A percentile compares a stretch with the other conserved stretches of the same genome.
Conservation (phyloP, 2,888 invertebrate genomes). For the Neoaliturus tenellus region DNA sequence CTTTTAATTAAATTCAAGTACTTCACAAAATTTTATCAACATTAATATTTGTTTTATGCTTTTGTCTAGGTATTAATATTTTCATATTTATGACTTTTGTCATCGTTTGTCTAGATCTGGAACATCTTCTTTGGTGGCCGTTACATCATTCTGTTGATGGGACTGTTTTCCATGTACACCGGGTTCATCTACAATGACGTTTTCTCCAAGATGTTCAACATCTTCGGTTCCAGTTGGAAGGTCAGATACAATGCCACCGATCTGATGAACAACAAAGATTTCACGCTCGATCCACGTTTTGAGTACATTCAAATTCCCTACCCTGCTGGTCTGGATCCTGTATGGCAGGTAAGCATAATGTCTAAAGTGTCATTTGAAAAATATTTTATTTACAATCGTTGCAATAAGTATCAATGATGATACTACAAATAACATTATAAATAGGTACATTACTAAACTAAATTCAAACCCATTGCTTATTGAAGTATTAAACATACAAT, state of each 20-base stretch:
- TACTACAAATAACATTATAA: too few relatives aligned
- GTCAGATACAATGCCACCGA: conserved; percentile 72
- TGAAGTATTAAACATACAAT: too few relatives aligned
- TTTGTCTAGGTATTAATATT: too few relatives aligned
- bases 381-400: too few relatives aligned
- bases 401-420: too few relatives aligned
- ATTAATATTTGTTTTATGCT: too few relatives aligned
- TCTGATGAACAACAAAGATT: conserved; percentile 66
- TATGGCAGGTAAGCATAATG: conserved; percentile 80
- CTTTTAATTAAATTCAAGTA: too few relatives aligned
- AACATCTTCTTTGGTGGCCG: conserved; percentile 84
- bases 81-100: too few relatives aligned
- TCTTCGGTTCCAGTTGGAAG: conserved; percentile 81
- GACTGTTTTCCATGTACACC: conserved; percentile 84
- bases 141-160: conserved; percentile 85
- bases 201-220: conserved; percentile 82
- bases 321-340: conserved; percentile 83
- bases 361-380: too few relatives aligned
- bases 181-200: conserved; percentile 85
- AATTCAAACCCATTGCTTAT: too few relatives aligned
- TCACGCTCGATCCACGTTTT: conserved; percentile 74
- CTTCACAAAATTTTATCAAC: too few relatives aligned
- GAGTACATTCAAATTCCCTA: conserved; percentile 75
- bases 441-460: too few relatives aligned
- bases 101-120: conserved; percentile 79